These are phyloP conservation scores for Euura saliciscinereae DNA, from an alignment of 1,140 invertebrate species.

Conservation along the genomic window DNA sequence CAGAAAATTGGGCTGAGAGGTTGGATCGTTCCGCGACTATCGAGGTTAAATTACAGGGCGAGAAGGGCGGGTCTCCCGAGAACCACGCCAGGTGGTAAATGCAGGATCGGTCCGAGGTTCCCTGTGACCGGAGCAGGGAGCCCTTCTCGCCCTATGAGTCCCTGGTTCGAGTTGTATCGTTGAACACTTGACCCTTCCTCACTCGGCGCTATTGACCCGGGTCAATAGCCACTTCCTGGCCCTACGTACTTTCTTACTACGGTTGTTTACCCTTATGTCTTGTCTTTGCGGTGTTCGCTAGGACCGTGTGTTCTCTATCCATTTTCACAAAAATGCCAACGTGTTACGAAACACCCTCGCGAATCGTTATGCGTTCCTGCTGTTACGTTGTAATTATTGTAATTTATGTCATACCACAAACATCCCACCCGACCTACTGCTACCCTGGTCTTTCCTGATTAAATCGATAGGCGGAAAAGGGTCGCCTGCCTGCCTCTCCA, in stretches of 20 bases:
- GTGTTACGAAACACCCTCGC: constrained; percentile 16
- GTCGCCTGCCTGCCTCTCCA: not conserved
- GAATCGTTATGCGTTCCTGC: constrained; percentile 25
- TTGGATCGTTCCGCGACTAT: not conserved
- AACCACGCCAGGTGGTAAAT: not conserved
- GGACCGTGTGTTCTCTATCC: constrained; percentile 23
- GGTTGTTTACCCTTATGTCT: constrained; percentile 46
- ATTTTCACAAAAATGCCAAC: constrained; percentile 4
- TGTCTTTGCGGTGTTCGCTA: constrained; percentile 28
- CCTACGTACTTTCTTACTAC: constrained; percentile 41
- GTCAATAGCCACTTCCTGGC: constrained; percentile 36
- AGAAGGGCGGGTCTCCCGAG: not conserved
- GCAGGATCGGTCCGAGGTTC: not conserved
- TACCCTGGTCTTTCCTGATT: constrained; percentile 42
- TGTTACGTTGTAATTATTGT: constrained; percentile 34
- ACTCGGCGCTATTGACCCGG: not conserved
- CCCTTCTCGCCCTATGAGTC: constrained; percentile 14
- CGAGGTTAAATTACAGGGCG: not conserved
- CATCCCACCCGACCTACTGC: constrained; percentile 28
- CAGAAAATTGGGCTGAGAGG: not conserved
- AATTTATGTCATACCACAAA: constrained; percentile 29
- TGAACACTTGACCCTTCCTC: constrained; percentile 39
- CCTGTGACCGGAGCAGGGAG: not conserved
- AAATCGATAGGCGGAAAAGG: constrained; percentile 41
- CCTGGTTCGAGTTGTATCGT: constrained; percentile 37